Percentiles rank a stretch among this genome's conserved stretches.
Evolutionary conservation across 2,113 vertebrate species (phyloP).

Genomic region (Xenopus tropicalis): DNA sequence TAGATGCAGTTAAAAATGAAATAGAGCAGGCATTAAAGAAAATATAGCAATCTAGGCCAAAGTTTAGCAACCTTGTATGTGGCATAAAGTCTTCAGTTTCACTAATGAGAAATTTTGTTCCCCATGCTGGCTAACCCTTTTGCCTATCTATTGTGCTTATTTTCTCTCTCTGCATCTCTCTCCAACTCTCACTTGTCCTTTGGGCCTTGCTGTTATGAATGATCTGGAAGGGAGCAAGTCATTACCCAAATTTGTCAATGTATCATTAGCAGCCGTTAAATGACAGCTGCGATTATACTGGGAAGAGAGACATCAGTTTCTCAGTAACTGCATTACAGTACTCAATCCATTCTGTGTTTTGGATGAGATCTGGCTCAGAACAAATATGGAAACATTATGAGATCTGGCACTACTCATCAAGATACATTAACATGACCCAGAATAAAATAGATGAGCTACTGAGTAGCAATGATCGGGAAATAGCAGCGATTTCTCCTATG

Average conservation of each 20-base stretch:
- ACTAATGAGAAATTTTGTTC: slow-evolving; percentile 11
- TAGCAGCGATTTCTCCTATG: slow-evolving; percentile 8
- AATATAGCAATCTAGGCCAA: too few species aligned
- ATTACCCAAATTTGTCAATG: slow-evolving; percentile 41
- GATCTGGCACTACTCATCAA: slow-evolving; percentile 29
- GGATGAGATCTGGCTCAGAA: slow-evolving; percentile 25
- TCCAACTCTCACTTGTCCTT: slow-evolving; percentile 19
- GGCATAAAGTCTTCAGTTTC: too few species aligned
- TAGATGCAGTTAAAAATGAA: too few species aligned
- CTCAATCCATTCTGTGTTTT: slow-evolving; percentile 29
- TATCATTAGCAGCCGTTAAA: slow-evolving; percentile 42
- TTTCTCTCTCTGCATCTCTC: slow-evolving; percentile 6
- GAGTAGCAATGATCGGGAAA: slow-evolving; percentile 26
- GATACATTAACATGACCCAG: slow-evolving; percentile 16
- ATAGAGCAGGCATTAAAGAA: too few species aligned
- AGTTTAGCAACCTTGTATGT: too few species aligned
- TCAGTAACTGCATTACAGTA: slow-evolving; percentile 5
- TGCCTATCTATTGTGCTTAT: background rate
- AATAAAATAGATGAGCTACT: slow-evolving; percentile 23
- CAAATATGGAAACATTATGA: slow-evolving; percentile 26
- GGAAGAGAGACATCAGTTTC: slow-evolving; percentile 36
- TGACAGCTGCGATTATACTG: slow-evolving; percentile 39
- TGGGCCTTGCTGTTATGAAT: slow-evolving; percentile 36
- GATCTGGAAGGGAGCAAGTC: slow-evolving; percentile 36
- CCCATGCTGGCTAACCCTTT: background rate